Evolutionary conservation across 2,113 vertebrate species (phyloP).

Genomic region (Smithornis capensis): DNA sequence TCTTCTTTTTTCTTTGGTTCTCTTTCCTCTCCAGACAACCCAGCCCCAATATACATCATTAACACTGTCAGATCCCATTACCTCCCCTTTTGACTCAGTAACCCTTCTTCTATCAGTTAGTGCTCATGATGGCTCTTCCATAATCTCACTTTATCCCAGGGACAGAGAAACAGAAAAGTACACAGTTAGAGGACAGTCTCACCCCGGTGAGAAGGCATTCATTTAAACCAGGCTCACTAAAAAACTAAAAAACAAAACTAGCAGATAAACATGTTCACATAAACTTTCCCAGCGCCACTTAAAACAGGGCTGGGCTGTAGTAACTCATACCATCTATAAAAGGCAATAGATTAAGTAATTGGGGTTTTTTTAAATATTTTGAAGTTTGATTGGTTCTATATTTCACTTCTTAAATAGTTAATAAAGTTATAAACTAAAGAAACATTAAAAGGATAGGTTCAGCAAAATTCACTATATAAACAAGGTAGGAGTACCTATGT

Average conservation of each 20-base stretch:
- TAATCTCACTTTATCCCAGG: background rate
- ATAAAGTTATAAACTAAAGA: background rate
- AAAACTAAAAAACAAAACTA: background rate
- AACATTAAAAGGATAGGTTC: background rate
- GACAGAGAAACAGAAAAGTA: background rate
- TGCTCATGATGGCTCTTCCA: background rate
- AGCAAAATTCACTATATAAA: slow-evolving; percentile 3
- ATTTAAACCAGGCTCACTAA: background rate
- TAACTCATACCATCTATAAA: background rate
- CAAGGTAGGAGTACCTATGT: background rate
- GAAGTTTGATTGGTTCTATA: background rate
- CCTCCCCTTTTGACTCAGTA: background rate
- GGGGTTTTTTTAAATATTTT: background rate
- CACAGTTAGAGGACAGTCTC: fast-evolving
- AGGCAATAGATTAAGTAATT: background rate
- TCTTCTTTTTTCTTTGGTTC: background rate
- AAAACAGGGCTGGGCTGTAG: background rate
- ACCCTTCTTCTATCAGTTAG: background rate
- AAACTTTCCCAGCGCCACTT: background rate
- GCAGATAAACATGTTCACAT: fast-evolving
- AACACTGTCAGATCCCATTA: background rate
- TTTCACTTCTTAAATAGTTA: background rate
- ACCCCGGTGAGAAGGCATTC: background rate
- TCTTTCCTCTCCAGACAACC: background rate
- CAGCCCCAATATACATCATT: background rate